phyloP scores from a whole-genome alignment of 2,888 invertebrate genomes.

The Biston stratarius region DNA sequence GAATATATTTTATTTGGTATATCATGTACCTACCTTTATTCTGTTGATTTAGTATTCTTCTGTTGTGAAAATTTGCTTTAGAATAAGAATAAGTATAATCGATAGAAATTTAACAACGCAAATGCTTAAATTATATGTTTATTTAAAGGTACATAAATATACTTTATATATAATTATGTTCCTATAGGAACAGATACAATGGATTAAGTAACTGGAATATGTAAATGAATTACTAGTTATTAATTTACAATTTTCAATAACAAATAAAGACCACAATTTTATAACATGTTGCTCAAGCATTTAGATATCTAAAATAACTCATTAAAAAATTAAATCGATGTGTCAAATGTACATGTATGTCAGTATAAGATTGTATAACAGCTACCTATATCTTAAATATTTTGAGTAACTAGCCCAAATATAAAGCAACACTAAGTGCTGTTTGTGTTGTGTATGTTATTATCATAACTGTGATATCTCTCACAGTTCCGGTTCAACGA shows the following conservation, averaged over 20 bases:
- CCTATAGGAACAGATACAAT: neutral
- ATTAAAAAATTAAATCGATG: neutral
- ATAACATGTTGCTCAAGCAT: neutral
- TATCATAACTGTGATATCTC: constrained; percentile 18
- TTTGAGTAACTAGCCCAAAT: neutral
- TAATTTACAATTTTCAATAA: neutral
- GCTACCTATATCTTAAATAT: neutral
- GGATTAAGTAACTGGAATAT: constrained; percentile 1
- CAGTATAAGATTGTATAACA: neutral
- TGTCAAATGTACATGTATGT: too few species aligned
- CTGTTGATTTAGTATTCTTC: neutral
- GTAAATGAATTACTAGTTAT: neutral
- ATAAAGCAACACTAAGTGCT: neutral
- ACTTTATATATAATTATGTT: too few species aligned
- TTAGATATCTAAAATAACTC: neutral
- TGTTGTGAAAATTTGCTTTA: constrained; percentile 2
- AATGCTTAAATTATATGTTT: too few species aligned
- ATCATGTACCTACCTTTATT: constrained; percentile 1
- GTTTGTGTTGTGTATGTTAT: constrained; percentile 7
- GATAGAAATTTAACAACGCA: too few species aligned
- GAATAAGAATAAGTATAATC: too few species aligned
- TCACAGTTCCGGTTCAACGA: constrained; percentile 20
- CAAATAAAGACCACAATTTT: neutral
- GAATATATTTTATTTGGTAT: constrained; percentile 1
- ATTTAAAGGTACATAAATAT: too few species aligned